Percentiles rank a stretch among this genome's conserved stretches.
phyloP scores from a whole-genome alignment of 2,888 invertebrate species.

The Leptinotarsa tumamoca region DNA sequence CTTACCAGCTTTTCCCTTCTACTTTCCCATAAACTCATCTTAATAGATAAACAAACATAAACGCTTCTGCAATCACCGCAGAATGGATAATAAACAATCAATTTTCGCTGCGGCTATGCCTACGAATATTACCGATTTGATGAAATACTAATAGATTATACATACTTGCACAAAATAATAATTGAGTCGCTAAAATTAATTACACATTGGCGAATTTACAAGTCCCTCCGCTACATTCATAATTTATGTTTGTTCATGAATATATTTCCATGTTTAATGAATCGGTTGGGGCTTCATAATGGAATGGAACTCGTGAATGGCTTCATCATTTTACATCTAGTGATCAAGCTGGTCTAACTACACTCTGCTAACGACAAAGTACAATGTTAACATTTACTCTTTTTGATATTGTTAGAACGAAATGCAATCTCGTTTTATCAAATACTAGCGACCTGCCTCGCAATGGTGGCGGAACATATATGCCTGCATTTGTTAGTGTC shows the following conservation, averaged over 20 bases:
- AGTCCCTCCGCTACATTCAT: background rate
- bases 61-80: constrained; percentile 1
- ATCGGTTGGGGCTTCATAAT: background rate
- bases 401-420: too few relatives aligned
- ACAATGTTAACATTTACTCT: too few relatives aligned
- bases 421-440: too few relatives aligned
- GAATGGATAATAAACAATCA: constrained; percentile 1
- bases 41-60: background rate
- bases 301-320: background rate
- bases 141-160: background rate
- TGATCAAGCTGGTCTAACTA: background rate
- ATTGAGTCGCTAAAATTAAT: constrained; percentile 18
- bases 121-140: constrained; percentile 9
- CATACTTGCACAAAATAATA: constrained; percentile 13
- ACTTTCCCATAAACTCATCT: background rate
- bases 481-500: too few relatives aligned
- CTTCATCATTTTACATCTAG: background rate
- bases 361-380: background rate
- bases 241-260: constrained; percentile 19
- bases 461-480: too few relatives aligned
- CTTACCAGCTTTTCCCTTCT: too few relatives aligned
- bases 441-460: too few relatives aligned
- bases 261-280: constrained; percentile 10
- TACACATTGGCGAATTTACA: constrained; percentile 25
- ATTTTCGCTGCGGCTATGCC: background rate